phyloP scores from a whole-genome alignment of 2,797 vertebrate genomes.

The Tragopan temminckii region DNA sequence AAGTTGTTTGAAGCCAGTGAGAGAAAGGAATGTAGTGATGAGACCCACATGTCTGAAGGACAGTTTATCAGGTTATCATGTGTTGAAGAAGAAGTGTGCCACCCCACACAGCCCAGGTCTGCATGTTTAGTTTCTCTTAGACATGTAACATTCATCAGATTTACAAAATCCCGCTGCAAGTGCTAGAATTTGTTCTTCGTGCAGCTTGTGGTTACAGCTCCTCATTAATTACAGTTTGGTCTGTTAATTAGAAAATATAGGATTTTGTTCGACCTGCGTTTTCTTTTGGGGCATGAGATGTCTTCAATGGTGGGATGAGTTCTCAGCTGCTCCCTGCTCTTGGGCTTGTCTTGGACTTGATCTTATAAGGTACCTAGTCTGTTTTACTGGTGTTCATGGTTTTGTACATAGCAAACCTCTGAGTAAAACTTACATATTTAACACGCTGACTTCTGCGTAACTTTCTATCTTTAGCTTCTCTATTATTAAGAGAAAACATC shows the following conservation, averaged over 20 bases:
- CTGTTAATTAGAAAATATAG: background rate
- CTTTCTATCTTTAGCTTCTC: background rate
- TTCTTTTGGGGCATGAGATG: background rate
- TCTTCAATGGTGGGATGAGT: background rate
- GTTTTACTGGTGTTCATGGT: background rate
- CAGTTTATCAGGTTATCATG: background rate
- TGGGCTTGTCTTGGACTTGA: background rate
- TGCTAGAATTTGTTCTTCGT: background rate
- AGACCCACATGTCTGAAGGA: background rate
- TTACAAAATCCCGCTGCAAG: background rate
- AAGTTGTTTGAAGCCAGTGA: background rate
- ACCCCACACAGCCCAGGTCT: background rate
- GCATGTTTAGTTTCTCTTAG: background rate
- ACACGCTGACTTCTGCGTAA: background rate
- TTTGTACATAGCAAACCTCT: background rate
- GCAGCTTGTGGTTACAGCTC: background rate
- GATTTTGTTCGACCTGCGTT: background rate
- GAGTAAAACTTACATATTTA: background rate
- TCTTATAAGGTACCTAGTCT: no score
- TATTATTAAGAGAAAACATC: background rate
- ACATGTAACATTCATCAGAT: accelerated
- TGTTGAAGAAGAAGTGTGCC: background rate
- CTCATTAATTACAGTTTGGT: background rate
- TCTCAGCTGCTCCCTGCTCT: background rate
- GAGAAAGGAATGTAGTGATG: background rate